Evolutionary conservation across 2,113 vertebrate genomes (phyloP).

Genomic region (Chamaea fasciata): DNA sequence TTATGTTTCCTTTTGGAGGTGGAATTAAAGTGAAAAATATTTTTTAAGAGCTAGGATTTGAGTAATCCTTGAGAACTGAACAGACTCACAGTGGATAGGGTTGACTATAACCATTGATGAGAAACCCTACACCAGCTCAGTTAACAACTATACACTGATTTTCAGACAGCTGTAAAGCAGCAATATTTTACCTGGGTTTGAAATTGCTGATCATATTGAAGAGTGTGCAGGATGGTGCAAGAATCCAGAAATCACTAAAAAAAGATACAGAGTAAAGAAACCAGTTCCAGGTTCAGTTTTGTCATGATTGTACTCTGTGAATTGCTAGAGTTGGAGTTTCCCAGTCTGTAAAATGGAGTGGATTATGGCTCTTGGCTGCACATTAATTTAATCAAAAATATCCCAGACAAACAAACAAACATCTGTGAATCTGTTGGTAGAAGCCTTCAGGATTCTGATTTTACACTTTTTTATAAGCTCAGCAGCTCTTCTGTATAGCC

Average conservation of each 20-base stretch:
- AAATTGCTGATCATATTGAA: neutral
- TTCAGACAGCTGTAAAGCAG: neutral
- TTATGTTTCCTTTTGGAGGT: neutral
- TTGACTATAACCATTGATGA: neutral
- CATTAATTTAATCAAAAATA: neutral
- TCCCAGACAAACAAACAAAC: too few species aligned
- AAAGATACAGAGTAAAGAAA: neutral
- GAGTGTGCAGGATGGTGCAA: neutral
- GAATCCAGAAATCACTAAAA: neutral
- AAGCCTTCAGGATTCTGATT: neutral
- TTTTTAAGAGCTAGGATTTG: neutral
- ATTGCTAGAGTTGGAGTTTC: neutral
- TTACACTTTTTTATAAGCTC: neutral
- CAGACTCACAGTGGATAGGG: neutral
- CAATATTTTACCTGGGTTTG: neutral
- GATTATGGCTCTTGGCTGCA: neutral
- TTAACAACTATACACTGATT: neutral
- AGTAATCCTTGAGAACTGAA: neutral
- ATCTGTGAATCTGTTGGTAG: neutral
- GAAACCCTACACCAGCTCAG: neutral
- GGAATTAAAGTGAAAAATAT: neutral
- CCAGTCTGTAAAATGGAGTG: neutral
- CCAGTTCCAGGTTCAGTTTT: neutral
- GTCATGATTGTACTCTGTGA: neutral
- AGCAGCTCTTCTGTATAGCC: neutral